Base-by-base conservation (phyloP, 2,888 invertebrate species). In the Apodemia zela region DNA sequence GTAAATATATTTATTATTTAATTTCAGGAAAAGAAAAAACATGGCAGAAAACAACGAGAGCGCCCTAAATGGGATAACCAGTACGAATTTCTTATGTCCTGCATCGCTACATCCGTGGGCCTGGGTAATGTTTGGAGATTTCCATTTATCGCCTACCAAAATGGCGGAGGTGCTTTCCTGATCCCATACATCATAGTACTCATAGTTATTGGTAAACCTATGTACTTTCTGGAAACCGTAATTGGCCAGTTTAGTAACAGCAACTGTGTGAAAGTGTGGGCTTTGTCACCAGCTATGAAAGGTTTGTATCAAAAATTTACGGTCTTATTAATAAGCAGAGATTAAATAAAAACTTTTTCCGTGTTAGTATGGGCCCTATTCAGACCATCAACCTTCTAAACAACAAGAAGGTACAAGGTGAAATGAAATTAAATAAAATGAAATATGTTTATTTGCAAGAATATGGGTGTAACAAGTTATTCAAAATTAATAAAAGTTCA, bases 211-310 rank as follows among this genome's bases (percentile, higher is more conserved):
- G 96, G 96, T 63, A 94, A 96, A 72, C 96, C 97, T 0, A 94
- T 97, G 88, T 97, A 75, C 94, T 97, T 96, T 75, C 85, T 98
- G 77, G 97, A 98, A 87, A 95, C 96, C 81, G 93, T 95, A 0
- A 85, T 97, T 8, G 97, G 97, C 5, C 97, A 98, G 82, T 98
- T 97, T 78, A 94, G 95, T 63, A 95, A 95, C 71, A 93, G 94
- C 74, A 97, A 97, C 64, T 95, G 95, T 57, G 95, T 96, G 1
- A 95, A 95, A 80, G 93, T 96, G 59, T 94, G 94, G 94, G 85
- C 91, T 3, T 73, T 93, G 11, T 89, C 92, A 47, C 97, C 97
- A 2, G 93, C 95, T 0, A 94, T 97, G 84, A 95, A 95, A 94
- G 97, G 97, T 96, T 70, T 54, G n/a, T 63, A 13, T 45, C 3